Percentiles rank a stretch among this genome's conserved stretches.
phyloP scores from a whole-genome alignment of 1,140 invertebrate species.

The Paralvinella palmiformis region DNA sequence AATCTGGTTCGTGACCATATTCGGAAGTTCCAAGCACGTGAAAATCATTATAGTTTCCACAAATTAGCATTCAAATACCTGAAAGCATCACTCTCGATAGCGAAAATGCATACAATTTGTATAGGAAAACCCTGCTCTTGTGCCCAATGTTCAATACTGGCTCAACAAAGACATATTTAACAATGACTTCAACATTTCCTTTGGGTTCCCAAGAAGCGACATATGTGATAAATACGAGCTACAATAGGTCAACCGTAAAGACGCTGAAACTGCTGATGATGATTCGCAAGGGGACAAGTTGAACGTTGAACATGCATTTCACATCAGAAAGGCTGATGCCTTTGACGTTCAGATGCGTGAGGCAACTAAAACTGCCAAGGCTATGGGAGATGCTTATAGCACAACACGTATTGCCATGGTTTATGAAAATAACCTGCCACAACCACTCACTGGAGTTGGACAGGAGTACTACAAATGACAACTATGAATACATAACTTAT shows the following conservation, averaged over 20 bases:
- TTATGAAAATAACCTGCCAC: constrained; percentile 3
- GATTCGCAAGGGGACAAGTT: not conserved
- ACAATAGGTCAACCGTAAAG: not conserved
- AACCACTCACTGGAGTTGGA: not conserved
- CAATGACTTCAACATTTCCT: not conserved
- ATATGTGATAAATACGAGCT: too few relatives aligned
- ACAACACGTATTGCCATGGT: not conserved
- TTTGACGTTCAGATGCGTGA: not conserved
- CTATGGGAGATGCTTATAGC: not conserved
- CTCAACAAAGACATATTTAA: not conserved
- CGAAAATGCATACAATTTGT: not conserved
- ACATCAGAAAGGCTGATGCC: not conserved
- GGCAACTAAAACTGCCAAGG: not conserved
- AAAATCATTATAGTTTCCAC: too few relatives aligned
- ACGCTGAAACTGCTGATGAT: not conserved
- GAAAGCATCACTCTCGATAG: not conserved
- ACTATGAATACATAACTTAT: constrained; percentile 1
- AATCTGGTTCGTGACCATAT: too few relatives aligned
- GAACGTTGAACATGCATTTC: not conserved
- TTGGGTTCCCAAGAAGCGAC: too few relatives aligned
- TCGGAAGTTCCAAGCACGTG: too few relatives aligned
- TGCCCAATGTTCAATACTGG: too few relatives aligned
- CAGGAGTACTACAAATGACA: not conserved
- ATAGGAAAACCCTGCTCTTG: too few relatives aligned
- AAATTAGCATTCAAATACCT: too few relatives aligned